phyloP scores from a whole-genome alignment of 1,140 invertebrate genomes.

The Drosophila ironensis region DNA sequence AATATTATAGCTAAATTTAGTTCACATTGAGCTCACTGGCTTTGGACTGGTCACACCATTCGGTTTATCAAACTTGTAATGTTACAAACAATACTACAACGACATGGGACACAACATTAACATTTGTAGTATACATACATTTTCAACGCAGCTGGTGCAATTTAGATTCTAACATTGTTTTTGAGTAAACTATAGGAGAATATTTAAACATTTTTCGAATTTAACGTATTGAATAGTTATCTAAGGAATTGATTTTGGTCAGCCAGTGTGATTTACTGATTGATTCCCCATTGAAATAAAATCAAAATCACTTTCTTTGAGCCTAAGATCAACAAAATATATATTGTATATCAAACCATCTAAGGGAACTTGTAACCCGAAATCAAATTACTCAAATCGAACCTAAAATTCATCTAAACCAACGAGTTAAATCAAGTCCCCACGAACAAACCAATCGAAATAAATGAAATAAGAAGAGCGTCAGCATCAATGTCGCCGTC shows the following conservation, averaged over 20 bases:
- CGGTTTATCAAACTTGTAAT: slow-evolving; percentile 8
- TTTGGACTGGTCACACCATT: slow-evolving; percentile 25
- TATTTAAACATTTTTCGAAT: neutral
- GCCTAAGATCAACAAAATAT: no score
- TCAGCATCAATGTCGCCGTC: slow-evolving; percentile 27
- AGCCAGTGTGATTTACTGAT: neutral
- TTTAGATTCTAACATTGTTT: neutral
- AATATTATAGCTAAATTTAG: slow-evolving; percentile 48
- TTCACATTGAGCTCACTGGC: slow-evolving; percentile 26
- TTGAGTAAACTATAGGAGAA: neutral
- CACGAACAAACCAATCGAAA: slow-evolving; percentile 3
- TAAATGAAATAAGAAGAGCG: neutral
- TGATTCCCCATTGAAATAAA: neutral
- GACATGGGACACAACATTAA: slow-evolving; percentile 12
- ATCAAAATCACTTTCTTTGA: neutral
- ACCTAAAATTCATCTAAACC: slow-evolving; percentile 25
- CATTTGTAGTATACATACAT: neutral
- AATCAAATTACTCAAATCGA: slow-evolving; percentile 27
- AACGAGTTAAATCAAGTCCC: slow-evolving; percentile 34
- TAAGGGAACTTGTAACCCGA: slow-evolving; percentile 27
- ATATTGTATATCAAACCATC: slow-evolving; percentile 8
- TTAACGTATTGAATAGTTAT: neutral
- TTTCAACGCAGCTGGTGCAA: neutral
- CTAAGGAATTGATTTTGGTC: neutral
- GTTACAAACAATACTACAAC: slow-evolving; percentile 3